Conservation (phyloP, 2,888 invertebrate genomes). For the Creontiades dilutus region DNA sequence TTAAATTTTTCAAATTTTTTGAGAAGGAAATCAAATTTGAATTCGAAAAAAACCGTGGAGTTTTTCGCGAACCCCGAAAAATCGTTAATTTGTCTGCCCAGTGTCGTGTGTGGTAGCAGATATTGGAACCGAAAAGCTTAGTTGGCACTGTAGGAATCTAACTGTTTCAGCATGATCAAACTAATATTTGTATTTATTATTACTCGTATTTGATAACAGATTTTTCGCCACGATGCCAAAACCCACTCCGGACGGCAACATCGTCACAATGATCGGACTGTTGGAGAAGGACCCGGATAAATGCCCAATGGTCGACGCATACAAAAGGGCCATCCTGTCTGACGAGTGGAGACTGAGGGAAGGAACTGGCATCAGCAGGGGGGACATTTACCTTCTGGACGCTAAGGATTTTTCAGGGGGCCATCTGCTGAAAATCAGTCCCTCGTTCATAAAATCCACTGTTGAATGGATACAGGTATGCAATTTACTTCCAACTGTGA, state of each 20-base stretch:
- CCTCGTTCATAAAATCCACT: neutral
- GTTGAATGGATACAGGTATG: neutral
- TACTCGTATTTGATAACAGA: too few relatives aligned
- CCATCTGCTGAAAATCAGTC: slow-evolving; percentile 1
- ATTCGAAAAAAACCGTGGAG: too few relatives aligned
- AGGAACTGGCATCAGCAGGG: slow-evolving; percentile 2
- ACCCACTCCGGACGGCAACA: slow-evolving; percentile 2
- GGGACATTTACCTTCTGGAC: neutral
- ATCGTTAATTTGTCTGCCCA: too few relatives aligned
- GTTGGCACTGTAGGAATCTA: too few relatives aligned
- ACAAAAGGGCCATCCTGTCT: neutral
- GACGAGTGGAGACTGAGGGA: slow-evolving; percentile 10
- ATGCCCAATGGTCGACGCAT: neutral
- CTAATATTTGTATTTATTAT: too few relatives aligned
- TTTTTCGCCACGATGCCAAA: neutral
- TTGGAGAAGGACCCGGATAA: neutral
- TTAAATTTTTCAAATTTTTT: too few relatives aligned
- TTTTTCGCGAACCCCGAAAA: too few relatives aligned
- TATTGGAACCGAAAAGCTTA: too few relatives aligned
- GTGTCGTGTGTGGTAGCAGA: too few relatives aligned
- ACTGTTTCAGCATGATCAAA: too few relatives aligned
- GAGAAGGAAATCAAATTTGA: too few relatives aligned
- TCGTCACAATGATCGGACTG: neutral
- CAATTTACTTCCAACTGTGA: too few relatives aligned
- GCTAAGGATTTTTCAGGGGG: neutral